Evolutionary conservation across 2,113 vertebrate genomes (phyloP).

Genomic region (Sapajus apella): DNA sequence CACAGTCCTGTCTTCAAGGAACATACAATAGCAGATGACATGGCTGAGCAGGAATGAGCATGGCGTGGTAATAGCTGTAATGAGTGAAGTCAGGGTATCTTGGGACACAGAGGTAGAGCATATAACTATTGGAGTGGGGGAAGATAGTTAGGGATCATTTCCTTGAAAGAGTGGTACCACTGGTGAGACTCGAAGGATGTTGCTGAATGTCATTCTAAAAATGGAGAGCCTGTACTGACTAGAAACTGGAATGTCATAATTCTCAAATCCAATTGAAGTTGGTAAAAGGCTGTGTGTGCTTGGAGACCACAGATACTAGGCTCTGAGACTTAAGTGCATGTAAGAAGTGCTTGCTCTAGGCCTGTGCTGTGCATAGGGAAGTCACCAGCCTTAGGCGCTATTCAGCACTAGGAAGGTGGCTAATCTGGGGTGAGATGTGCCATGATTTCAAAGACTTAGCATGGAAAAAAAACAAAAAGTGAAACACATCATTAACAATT

Average conservation of each 20-base stretch:
- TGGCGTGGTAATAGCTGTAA: no score
- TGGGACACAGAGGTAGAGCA: neutral
- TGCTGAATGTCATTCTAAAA: neutral
- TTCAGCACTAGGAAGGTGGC: neutral
- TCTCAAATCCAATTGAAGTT: neutral
- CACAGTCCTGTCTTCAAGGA: constrained; percentile 2
- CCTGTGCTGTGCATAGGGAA: accelerated
- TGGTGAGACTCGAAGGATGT: neutral
- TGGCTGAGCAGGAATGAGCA: accelerated
- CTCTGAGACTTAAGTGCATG: neutral
- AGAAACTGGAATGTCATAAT: neutral
- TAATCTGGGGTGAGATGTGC: neutral
- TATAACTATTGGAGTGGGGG: no score
- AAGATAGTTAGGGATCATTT: neutral
- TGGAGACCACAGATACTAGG: neutral
- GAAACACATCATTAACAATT: neutral
- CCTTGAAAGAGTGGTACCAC: neutral
- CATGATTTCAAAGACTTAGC: neutral
- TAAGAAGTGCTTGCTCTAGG: neutral
- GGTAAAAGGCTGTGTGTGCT: neutral
- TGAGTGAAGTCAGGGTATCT: neutral
- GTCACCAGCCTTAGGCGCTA: neutral
- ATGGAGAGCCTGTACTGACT: neutral
- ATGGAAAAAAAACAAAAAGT: neutral
- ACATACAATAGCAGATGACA: neutral